These are phyloP conservation scores for Agelas oroides DNA, from an alignment of 37 sponge, comb jelly and placozoan genomes.

Conservation along the genomic window DNA sequence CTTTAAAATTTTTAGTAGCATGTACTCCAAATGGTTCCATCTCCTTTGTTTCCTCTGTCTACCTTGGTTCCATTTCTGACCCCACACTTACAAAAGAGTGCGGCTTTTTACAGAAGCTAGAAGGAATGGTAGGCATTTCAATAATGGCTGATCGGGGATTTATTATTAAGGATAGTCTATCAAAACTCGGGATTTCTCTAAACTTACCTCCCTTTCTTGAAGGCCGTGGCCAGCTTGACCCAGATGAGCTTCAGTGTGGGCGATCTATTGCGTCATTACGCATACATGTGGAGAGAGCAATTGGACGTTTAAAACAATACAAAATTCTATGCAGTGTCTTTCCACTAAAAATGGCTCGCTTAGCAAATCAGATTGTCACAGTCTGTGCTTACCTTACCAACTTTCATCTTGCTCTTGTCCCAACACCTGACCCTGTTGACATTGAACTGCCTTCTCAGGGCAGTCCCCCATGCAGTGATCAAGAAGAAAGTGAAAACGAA, in stretches of 20 bases:
- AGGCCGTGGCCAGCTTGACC: slow-evolving; percentile 3
- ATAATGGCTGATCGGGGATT: slow-evolving; percentile 57
- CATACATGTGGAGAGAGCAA: too few relatives aligned
- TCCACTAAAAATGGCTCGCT: slow-evolving; percentile 15
- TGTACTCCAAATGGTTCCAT: slow-evolving; percentile 51
- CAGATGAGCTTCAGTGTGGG: slow-evolving; percentile 27
- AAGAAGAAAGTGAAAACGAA: background rate
- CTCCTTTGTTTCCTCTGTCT: slow-evolving; percentile 21
- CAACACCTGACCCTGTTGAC: background rate
- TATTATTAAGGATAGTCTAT: slow-evolving; percentile 25
- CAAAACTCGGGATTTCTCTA: background rate
- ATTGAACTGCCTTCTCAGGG: background rate
- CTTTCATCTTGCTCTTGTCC: slow-evolving; percentile 19
- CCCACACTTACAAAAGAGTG: slow-evolving; percentile 13
- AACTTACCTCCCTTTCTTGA: slow-evolving; percentile 28
- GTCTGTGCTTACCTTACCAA: slow-evolving; percentile 12
- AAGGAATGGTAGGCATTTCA: background rate
- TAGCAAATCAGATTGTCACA: slow-evolving; percentile 13
- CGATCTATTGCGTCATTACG: slow-evolving; percentile 32
- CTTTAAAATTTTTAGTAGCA: slow-evolving; percentile 32
- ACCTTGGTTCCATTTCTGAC: slow-evolving; percentile 39
- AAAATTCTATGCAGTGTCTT: slow-evolving; percentile 20
- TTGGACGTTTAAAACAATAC: slow-evolving; percentile 27
- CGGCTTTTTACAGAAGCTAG: slow-evolving; percentile 34
- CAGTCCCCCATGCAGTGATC: background rate